Evolutionary conservation across 2,888 invertebrate species (phyloP), one percentile per base, ranked within the genome.

Genomic region (Pogonocherus hispidulus): DNA sequence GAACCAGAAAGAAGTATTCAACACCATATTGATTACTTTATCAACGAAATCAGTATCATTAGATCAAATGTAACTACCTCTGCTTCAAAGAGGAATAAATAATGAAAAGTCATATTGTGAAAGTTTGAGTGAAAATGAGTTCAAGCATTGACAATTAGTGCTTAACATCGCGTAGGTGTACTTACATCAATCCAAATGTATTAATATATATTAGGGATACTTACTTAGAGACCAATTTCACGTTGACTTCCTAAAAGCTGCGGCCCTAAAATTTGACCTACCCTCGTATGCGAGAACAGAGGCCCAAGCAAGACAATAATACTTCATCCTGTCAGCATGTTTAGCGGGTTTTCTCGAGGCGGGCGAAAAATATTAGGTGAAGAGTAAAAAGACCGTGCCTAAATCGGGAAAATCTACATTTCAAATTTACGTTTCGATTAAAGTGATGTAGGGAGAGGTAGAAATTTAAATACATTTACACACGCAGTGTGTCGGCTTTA

Each of bases 371-470:
- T 41, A 41, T 41, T 41, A 41, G 41, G 41, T 41, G 41, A n/a
- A 14, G 41, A 41, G 41, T 16, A 41, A 41, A 41, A 41, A 41
- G 41, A 14, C 41, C n/a, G 14, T 14, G 14, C n/a, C 41, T 41
- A 41, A 41, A 41, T n/a, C 41, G 16, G 41, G 41, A 41, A 41
- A 41, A 41, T 41, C 41, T 41, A 41, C 41, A 41, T 41, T 41
- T 41, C 41, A 41, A 41, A 41, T 41, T 41, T 41, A 14, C n/a
- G 41, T 41, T 41, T 41, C 41, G 41, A 41, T 41, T 41, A 41
- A 41, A n/a, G n/a, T 9, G 3, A 14, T n/a, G 41, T 41, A 41
- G 41, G 41, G 14, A 41, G 41, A 14, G 41, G 41, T 3, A 41
- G 16, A 16, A 41, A 41, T 41, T 41, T 41, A n/a, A 41, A 41